A percentile compares a stretch with the other conserved stretches of the same genome.
Conservation (phyloP, 2,113 vertebrate genomes). For the Octodon degus region DNA sequence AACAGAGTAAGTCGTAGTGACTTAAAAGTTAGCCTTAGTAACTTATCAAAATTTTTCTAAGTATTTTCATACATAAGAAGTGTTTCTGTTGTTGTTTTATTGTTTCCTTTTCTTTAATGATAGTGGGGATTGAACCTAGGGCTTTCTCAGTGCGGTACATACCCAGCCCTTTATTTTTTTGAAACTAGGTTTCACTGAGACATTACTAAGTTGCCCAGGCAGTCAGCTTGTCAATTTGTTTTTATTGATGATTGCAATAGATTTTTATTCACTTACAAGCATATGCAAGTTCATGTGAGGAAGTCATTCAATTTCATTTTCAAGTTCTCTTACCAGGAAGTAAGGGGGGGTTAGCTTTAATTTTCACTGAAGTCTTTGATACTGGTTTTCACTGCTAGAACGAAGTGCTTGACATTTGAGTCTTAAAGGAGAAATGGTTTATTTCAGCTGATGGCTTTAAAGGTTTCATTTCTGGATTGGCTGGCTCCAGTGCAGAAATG, state of each 20-base stretch:
- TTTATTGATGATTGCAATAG: background rate
- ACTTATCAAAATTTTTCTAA: slow-evolving; percentile 25
- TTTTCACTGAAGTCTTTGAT: background rate
- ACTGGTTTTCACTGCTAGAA: background rate
- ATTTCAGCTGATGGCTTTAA: background rate
- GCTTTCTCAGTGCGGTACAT: background rate
- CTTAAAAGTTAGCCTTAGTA: background rate
- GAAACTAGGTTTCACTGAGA: background rate
- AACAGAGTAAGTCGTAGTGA: background rate
- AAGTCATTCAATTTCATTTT: background rate
- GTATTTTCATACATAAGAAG: background rate
- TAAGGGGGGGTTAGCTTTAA: background rate
- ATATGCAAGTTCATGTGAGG: background rate
- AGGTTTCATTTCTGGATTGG: background rate
- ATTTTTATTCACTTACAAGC: background rate
- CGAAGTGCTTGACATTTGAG: background rate
- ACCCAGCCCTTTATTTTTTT: background rate
- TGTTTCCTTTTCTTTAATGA: background rate
- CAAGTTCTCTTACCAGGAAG: background rate
- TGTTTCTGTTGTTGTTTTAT: background rate
- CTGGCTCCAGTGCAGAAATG: background rate
- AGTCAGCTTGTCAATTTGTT: background rate
- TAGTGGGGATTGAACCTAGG: background rate
- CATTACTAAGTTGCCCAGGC: background rate
- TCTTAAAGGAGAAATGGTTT: background rate